A percentile compares a stretch with the other conserved stretches of the same genome.
These are phyloP conservation scores for Myathropa florea DNA, from an alignment of 2,888 invertebrate genomes.

Conservation along the genomic window DNA sequence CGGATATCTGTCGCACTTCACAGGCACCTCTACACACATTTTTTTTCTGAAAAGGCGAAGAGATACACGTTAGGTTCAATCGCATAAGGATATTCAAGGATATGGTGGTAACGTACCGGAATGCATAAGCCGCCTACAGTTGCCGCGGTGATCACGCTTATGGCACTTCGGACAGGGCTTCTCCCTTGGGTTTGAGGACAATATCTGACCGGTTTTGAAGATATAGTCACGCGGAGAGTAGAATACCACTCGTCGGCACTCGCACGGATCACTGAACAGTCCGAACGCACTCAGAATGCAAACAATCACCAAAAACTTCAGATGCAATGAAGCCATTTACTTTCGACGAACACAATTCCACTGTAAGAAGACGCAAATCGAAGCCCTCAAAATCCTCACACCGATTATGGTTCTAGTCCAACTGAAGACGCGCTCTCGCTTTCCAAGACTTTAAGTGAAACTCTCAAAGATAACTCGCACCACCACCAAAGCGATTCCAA, in stretches of 20 bases:
- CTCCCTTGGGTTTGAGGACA: conserved; percentile 73
- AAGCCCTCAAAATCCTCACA: conserved; percentile 7
- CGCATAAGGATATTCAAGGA: background rate
- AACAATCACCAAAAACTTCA: conserved; percentile 50
- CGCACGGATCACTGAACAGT: conserved; percentile 59
- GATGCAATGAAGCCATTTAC: conserved; percentile 55
- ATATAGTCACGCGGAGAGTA: conserved; percentile 73
- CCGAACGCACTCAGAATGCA: conserved; percentile 47
- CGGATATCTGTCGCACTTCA: conserved; percentile 7
- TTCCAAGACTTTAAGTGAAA: conserved; percentile 9
- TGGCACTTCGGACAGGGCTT: conserved; percentile 77
- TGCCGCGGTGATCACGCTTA: conserved; percentile 78
- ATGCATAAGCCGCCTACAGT: conserved; percentile 76
- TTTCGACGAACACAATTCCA: background rate
- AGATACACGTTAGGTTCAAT: background rate
- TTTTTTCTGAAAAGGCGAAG: conserved; percentile 19
- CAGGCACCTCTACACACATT: conserved; percentile 13
- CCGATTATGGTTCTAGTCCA: background rate
- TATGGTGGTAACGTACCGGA: conserved; percentile 72
- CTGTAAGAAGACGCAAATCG: background rate
- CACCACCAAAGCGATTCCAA: background rate
- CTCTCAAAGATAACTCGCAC: conserved; percentile 6
- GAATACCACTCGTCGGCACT: conserved; percentile 77
- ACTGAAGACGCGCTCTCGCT: conserved; percentile 12
- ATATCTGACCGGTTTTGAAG: conserved; percentile 75